Conservation (phyloP, 2,797 vertebrate genomes). For the Xenopus petersii region DNA sequence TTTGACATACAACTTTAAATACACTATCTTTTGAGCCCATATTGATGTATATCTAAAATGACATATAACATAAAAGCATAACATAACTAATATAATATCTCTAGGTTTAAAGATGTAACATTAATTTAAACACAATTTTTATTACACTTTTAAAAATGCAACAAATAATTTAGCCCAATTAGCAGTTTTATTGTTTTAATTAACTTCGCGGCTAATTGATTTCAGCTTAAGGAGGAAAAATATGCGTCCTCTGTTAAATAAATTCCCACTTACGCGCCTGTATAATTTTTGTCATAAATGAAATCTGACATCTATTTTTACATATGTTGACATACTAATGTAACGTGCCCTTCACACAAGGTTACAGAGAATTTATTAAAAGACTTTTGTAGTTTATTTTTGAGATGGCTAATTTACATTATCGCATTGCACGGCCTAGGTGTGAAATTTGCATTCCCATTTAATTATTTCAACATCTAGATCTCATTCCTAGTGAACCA, state of each 20-base stretch:
- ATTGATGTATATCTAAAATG: too few relatives aligned
- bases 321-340: slow-evolving; percentile 34
- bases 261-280: slow-evolving; percentile 37
- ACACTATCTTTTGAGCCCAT: too few relatives aligned
- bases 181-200: slow-evolving; percentile 57
- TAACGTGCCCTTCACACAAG: slow-evolving; percentile 8
- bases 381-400: slow-evolving; percentile 11
- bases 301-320: slow-evolving; percentile 33
- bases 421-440: slow-evolving; percentile 27
- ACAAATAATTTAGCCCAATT: slow-evolving; percentile 57
- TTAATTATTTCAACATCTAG: slow-evolving; percentile 42
- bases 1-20: too few relatives aligned
- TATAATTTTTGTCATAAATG: slow-evolving; percentile 28
- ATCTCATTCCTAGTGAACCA: too few relatives aligned
- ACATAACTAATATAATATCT: neutral
- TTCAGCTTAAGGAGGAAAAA: slow-evolving; percentile 46
- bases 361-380: slow-evolving; percentile 26
- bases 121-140: slow-evolving; percentile 51
- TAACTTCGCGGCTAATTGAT: slow-evolving; percentile 60
- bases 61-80: too few relatives aligned
- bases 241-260: slow-evolving; percentile 30
- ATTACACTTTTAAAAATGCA: slow-evolving; percentile 54
- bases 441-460: slow-evolving; percentile 48
- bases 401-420: slow-evolving; percentile 23
- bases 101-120: slow-evolving; percentile 48